phyloP scores from a whole-genome alignment of 35 echinoderm and acorn worm species.

The Acanthaster planci region DNA sequence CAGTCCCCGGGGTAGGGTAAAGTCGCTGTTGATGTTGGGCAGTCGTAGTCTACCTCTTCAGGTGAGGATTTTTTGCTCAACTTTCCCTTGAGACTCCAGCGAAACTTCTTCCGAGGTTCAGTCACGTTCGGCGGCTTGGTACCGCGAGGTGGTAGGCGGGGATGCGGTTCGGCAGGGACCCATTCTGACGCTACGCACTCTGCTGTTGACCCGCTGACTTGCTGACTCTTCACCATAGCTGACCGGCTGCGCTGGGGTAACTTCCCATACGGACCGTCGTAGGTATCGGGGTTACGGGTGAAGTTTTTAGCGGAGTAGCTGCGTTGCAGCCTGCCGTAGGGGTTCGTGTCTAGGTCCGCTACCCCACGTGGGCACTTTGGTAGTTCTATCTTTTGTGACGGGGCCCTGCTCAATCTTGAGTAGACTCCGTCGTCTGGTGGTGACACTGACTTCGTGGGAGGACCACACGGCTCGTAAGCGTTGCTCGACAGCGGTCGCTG shows the following conservation, averaged over 20 bases:
- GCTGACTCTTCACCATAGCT: conserved; percentile 5
- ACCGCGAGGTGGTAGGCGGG: background rate
- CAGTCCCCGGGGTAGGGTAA: background rate
- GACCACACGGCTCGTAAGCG: background rate
- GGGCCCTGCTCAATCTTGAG: background rate
- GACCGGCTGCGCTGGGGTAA: background rate
- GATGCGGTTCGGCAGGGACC: conserved; percentile 6
- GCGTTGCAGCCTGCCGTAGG: background rate
- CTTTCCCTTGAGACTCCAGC: background rate
- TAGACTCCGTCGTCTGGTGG: background rate
- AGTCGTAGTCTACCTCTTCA: background rate
- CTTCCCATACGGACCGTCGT: background rate
- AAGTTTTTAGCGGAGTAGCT: background rate
- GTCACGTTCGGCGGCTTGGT: conserved; percentile 1
- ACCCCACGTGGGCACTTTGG: background rate
- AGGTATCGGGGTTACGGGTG: background rate
- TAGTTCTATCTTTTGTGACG: background rate
- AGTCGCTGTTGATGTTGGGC: background rate
- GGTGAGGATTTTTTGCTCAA: background rate
- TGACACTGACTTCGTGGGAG: background rate
- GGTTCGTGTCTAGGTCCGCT: background rate
- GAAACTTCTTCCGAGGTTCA: conserved; percentile 17
- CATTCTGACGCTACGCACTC: background rate
- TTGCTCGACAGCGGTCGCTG: background rate
- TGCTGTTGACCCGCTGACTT: background rate